Conservation (phyloP, 1,140 invertebrate genomes). For the Drosophila micromelanica region DNA sequence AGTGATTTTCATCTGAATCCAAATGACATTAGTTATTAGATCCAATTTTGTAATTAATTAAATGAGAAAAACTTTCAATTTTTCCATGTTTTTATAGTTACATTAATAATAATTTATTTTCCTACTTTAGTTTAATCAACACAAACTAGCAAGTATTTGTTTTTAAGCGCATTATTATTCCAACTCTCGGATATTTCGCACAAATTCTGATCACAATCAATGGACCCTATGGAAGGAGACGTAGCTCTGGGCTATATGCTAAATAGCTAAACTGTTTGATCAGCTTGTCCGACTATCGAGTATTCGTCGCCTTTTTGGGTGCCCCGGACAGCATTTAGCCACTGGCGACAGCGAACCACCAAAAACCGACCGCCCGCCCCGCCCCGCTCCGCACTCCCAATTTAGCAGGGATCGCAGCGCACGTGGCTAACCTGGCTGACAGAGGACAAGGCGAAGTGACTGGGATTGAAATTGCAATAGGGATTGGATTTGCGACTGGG, state of each 20-base stretch:
- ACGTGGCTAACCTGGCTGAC: conserved; percentile 44
- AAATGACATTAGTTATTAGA: background rate
- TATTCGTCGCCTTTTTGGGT: conserved; percentile 64
- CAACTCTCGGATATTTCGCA: too few relatives aligned
- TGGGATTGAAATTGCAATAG: background rate
- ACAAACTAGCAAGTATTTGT: too few relatives aligned
- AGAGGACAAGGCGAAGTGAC: conserved; percentile 32
- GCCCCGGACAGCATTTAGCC: conserved; percentile 15
- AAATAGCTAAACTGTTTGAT: conserved; percentile 67
- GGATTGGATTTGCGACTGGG: conserved; percentile 3
- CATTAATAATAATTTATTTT: too few relatives aligned
- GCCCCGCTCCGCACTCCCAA: too few relatives aligned
- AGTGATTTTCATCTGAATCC: background rate
- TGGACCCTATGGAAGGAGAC: background rate
- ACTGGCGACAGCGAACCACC: conserved; percentile 44
- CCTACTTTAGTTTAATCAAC: too few relatives aligned
- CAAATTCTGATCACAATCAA: background rate
- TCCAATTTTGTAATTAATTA: too few relatives aligned
- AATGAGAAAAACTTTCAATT: too few relatives aligned
- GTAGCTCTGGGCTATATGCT: conserved; percentile 36
- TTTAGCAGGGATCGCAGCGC: conserved; percentile 14
- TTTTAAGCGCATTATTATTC: too few relatives aligned
- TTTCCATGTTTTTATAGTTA: too few relatives aligned
- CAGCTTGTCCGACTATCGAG: conserved; percentile 68
- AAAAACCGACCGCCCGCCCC: background rate